Percentiles rank a stretch among this genome's conserved stretches.
Conservation (phyloP, 2,888 invertebrate species). For the Tortrix viridana region DNA sequence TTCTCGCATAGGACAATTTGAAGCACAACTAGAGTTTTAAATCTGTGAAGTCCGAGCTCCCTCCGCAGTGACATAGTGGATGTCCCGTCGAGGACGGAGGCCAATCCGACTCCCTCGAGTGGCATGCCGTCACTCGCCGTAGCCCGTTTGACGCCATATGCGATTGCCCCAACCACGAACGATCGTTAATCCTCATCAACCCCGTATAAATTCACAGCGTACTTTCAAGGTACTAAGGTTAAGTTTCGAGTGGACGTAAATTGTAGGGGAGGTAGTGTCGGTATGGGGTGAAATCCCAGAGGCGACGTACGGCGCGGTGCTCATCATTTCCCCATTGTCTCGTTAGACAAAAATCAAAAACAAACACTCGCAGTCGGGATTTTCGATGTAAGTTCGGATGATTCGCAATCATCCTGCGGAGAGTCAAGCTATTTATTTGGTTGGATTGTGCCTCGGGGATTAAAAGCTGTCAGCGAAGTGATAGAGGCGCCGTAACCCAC, state of each 20-base stretch:
- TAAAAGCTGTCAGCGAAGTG: constrained; percentile 19
- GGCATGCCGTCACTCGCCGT: constrained; percentile 78
- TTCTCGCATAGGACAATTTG: constrained; percentile 26
- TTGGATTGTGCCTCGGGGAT: constrained; percentile 69
- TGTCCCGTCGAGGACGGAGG: constrained; percentile 67
- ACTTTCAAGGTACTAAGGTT: constrained; percentile 55
- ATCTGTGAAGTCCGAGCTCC: constrained; percentile 59
- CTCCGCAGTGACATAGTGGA: constrained; percentile 64
- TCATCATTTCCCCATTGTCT: constrained; percentile 85
- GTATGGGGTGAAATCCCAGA: constrained; percentile 79
- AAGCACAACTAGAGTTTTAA: constrained; percentile 47
- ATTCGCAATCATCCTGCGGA: constrained; percentile 72
- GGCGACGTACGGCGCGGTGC: constrained; percentile 76
- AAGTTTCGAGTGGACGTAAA: constrained; percentile 50
- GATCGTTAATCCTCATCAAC: constrained; percentile 51
- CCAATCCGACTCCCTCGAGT: constrained; percentile 79
- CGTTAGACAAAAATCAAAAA: constrained; percentile 85
- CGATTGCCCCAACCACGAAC: constrained; percentile 57
- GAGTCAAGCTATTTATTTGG: constrained; percentile 57
- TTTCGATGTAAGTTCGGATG: constrained; percentile 77
- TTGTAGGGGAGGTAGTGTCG: constrained; percentile 61
- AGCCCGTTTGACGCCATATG: constrained; percentile 83
- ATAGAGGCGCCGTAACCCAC: constrained; percentile 13
- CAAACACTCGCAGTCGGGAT: constrained; percentile 78
- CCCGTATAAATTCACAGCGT: constrained; percentile 57